phyloP scores from a whole-genome alignment of 2,113 vertebrate species.

The Erpornis zantholeuca region DNA sequence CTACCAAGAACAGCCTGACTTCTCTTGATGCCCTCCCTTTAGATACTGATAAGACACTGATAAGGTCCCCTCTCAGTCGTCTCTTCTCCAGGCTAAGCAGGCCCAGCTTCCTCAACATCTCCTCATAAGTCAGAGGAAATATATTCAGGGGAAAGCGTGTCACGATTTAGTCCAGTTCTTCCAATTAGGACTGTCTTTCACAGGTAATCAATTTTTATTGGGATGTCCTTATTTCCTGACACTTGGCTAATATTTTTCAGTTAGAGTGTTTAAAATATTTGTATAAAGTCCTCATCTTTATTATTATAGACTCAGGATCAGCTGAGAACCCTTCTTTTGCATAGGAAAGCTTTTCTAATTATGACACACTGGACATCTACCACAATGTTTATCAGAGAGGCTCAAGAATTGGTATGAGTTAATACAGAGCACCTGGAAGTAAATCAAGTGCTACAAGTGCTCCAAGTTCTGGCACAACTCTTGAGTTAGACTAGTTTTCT shows the following conservation, averaged over 20 bases:
- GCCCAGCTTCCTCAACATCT: background rate
- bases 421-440: background rate
- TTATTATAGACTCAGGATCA: background rate
- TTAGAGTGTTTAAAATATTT: background rate
- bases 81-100: background rate
- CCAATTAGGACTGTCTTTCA: background rate
- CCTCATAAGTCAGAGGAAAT: background rate
- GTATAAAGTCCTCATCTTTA: background rate
- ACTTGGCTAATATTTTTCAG: background rate
- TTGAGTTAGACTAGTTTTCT: background rate
- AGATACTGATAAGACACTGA: background rate
- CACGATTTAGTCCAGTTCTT: background rate
- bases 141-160: fast-evolving
- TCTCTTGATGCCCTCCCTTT: too few relatives aligned
- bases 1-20: background rate
- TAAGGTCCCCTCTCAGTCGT: fast-evolving
- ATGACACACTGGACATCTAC: background rate
- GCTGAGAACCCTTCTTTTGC: background rate
- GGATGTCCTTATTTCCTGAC: background rate
- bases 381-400: background rate
- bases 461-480: background rate
- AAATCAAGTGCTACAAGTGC: background rate
- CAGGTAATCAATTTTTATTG: background rate
- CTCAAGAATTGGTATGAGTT: background rate
- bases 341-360: background rate